Percentiles rank a stretch among this genome's conserved stretches.
Evolutionary conservation across 2,888 invertebrate species (phyloP).

Genomic region (Belgica antarctica): DNA sequence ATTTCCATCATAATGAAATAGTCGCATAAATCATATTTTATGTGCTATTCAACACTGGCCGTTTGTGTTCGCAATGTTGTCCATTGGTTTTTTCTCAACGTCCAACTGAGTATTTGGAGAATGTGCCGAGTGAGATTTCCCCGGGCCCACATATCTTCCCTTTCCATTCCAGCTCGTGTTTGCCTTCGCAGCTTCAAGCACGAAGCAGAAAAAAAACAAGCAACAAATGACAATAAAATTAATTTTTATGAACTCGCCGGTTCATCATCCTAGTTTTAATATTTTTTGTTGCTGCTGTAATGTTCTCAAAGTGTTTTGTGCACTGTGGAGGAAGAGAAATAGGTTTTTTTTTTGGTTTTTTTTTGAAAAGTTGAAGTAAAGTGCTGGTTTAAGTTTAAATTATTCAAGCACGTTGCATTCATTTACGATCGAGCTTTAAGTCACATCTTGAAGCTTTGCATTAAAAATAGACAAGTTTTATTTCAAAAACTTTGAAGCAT

Average conservation of each 20-base stretch:
- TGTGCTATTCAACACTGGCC: conserved; percentile 19
- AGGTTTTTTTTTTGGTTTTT: no score
- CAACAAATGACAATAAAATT: conserved; percentile 42
- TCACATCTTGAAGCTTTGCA: no score
- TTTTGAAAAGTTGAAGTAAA: no score
- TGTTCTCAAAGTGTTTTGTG: neutral
- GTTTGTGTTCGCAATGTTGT: neutral
- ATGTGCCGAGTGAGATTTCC: no score
- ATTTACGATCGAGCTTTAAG: no score
- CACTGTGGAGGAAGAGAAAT: neutral
- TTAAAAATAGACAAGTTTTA: no score
- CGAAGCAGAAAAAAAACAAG: conserved; percentile 11
- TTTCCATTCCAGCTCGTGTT: neutral
- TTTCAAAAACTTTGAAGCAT: no score
- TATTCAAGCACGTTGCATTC: no score
- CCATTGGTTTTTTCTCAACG: neutral
- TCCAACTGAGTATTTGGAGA: conserved; percentile 12
- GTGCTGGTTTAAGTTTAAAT: no score
- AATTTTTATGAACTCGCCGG: conserved; percentile 38
- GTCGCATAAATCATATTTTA: conserved; percentile 32
- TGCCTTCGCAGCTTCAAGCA: neutral
- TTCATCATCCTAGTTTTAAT: conserved; percentile 20
- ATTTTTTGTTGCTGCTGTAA: no score
- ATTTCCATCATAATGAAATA: conserved; percentile 42
- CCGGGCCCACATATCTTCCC: neutral